Percentiles rank a stretch among this genome's conserved stretches.
phyloP scores from a whole-genome alignment of 2,888 invertebrate species.

The Cantharis nigra region DNA sequence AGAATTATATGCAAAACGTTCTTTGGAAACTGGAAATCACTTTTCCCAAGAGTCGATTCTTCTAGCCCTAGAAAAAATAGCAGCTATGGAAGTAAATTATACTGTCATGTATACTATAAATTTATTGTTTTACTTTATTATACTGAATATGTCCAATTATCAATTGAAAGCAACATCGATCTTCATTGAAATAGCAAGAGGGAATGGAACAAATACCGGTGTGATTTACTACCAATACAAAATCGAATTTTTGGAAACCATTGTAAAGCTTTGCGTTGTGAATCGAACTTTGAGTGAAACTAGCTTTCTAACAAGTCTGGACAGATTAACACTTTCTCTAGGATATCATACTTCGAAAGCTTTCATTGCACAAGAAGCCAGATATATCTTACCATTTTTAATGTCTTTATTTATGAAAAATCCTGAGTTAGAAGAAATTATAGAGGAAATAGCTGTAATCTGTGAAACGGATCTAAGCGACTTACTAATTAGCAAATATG shows the following conservation, averaged over 20 bases:
- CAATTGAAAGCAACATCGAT: constrained; percentile 63
- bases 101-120: constrained; percentile 58
- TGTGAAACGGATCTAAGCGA: constrained; percentile 64
- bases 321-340: constrained; percentile 68
- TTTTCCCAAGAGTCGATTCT: background rate
- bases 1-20: too few species aligned
- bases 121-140: constrained; percentile 64
- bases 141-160: constrained; percentile 65
- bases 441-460: constrained; percentile 66
- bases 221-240: constrained; percentile 67
- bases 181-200: constrained; percentile 62
- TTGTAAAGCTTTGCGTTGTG: constrained; percentile 64
- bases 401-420: constrained; percentile 63
- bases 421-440: constrained; percentile 63
- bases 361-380: constrained; percentile 71
- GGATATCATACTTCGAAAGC: constrained; percentile 72
- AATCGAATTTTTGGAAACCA: constrained; percentile 62
- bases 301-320: constrained; percentile 64
- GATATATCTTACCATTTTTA: constrained; percentile 69
- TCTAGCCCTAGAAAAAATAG: constrained; percentile 60
- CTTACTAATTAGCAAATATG: constrained; percentile 68
- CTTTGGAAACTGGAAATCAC: background rate
- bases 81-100: constrained; percentile 51
- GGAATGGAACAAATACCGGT: constrained; percentile 60
- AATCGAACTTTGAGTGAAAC: constrained; percentile 61